Conservation (phyloP, 1,140 invertebrate genomes). For the Neotoxoptera formosana region DNA sequence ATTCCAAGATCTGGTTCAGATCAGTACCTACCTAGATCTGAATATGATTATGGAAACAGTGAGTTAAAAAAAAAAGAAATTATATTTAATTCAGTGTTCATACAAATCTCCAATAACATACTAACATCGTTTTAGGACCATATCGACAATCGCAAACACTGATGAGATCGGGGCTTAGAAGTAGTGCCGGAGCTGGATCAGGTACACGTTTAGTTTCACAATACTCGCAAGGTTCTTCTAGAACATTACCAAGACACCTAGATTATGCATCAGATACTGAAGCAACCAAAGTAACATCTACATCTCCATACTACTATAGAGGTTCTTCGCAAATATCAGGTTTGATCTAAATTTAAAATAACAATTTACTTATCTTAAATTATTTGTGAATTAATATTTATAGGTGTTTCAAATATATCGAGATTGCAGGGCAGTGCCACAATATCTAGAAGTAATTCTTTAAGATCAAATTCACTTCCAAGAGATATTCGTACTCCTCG, state of each 20-base stretch:
- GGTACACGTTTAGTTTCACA: slow-evolving; percentile 53
- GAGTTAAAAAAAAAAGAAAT: background rate
- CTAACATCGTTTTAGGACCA: slow-evolving; percentile 65
- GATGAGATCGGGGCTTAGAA: slow-evolving; percentile 77
- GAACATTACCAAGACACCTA: slow-evolving; percentile 69
- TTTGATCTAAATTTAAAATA: background rate
- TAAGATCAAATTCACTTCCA: slow-evolving; percentile 67
- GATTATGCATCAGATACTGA: slow-evolving; percentile 96
- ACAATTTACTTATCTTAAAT: background rate
- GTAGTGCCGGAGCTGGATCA: slow-evolving; percentile 64
- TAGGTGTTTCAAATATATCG: slow-evolving; percentile 51
- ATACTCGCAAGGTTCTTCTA: slow-evolving; percentile 55
- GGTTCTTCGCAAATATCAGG: slow-evolving; percentile 63
- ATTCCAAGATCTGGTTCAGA: slow-evolving; percentile 85
- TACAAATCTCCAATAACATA: background rate
- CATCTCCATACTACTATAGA: slow-evolving; percentile 79
- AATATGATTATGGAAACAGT: slow-evolving; percentile 71
- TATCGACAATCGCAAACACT: slow-evolving; percentile 75
- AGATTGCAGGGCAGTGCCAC: slow-evolving; percentile 56
- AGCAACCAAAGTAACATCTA: slow-evolving; percentile 75
- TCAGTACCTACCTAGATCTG: slow-evolving; percentile 82
- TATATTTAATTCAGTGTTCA: background rate
- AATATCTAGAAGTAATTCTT: slow-evolving; percentile 61
- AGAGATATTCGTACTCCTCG: slow-evolving; percentile 62
- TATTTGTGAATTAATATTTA: background rate